Evolutionary conservation across 1,140 invertebrate species (phyloP), one percentile per base, ranked within the genome.

Genomic region (Lasaia peninsularis): DNA sequence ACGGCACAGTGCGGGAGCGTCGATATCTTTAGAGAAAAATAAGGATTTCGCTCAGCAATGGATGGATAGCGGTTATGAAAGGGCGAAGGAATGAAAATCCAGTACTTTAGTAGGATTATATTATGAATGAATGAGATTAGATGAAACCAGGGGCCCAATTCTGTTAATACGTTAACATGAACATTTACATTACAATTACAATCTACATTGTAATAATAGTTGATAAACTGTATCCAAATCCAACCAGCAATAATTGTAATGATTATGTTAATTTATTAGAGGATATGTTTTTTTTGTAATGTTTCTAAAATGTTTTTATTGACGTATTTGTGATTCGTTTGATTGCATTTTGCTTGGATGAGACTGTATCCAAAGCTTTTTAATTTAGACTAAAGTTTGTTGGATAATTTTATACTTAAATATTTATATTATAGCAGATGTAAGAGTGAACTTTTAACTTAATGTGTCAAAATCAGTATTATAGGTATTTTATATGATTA

Each of bases 1-100:
- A 60, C 62, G 85, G 53, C 85, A 88, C 24, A 88, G 85, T 50
- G 82, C 82, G 0, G 81, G 73, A 0, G 82, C 85, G 0, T 53
- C 78, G 1, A 71, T 86, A 0, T 78, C 71, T 28, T 68, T 85
- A 53, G 85, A 86, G 53, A 88, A 86, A 44, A 75, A 71, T n/a
- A 68, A 73, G 11, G 63, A 71, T 7, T 71, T 74, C 9, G 37
- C 64, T 10, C 67, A 73, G 11, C 68, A 72, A 7, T 81, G 79
- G 78, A 63, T 70, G n/a, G 55, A 71, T 14, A 69, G 66, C 12
- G 63, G 69, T 31, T 57, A 62, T 14, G 68, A 68, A 57, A 69
- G 69, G 60, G 28, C 40, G n/a, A 55, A 21, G 21, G 53, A 58
- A 49, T 35, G 35, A 60, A 7, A 16, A 2, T 12, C 28, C n/a